These are phyloP conservation scores for Phyllostomus discolor DNA, from an alignment of 2,113 vertebrate species.

Conservation along the genomic window DNA sequence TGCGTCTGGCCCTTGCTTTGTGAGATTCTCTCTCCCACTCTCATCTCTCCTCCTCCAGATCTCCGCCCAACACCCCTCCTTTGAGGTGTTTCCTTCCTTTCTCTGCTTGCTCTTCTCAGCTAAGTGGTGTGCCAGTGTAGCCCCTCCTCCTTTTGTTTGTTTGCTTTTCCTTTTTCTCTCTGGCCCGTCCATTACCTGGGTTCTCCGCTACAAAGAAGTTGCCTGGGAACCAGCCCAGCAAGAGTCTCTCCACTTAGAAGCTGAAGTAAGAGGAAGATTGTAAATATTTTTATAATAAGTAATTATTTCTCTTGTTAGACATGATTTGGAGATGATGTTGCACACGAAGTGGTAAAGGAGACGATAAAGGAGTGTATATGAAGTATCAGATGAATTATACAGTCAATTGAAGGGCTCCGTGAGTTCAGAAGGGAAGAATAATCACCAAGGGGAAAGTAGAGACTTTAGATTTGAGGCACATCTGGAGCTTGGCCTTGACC, in stretches of 20 bases:
- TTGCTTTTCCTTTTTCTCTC: neutral
- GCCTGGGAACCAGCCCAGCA: neutral
- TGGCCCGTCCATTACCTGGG: neutral
- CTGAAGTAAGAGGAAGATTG: neutral
- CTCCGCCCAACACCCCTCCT: neutral
- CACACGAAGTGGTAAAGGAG: neutral
- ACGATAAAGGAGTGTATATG: neutral
- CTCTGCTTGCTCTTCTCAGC: neutral
- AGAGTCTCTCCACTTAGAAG: neutral
- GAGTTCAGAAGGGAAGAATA: neutral
- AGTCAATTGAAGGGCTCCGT: neutral
- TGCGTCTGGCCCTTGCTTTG: neutral
- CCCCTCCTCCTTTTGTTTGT: neutral
- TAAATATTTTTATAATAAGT: neutral
- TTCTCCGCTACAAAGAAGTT: neutral
- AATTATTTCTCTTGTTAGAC: neutral
- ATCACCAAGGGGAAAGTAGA: neutral
- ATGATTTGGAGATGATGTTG: neutral
- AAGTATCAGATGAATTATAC: neutral
- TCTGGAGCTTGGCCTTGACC: neutral
- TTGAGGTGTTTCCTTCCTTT: neutral
- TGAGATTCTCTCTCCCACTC: neutral
- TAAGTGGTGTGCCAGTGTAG: neutral
- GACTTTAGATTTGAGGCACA: neutral
- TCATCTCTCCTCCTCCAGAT: accelerated